Base-by-base conservation (phyloP, 2,113 vertebrate species). In the Progne subis region DNA sequence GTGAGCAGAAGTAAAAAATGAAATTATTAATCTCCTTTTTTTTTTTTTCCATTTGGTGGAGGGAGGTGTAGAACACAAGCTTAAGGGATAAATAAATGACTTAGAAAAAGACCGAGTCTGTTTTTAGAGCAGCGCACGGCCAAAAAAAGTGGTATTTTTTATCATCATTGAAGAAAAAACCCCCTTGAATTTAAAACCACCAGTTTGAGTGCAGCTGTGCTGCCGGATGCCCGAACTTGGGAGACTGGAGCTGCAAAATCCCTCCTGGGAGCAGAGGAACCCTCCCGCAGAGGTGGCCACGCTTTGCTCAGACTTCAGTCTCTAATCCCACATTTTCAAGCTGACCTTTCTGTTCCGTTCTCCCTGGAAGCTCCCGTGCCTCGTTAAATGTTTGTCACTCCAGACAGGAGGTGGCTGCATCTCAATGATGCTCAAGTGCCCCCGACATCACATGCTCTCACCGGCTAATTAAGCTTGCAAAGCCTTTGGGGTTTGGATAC, bases 401-500 rank as follows among this genome's bases (percentile, higher is more conserved):
- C 13, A 5, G 20, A 13, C 32, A 8, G 70, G 94, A 90, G 87
- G 82, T 83, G 93, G 57, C 93, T 90, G 93, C 94, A 93, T 95
- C 92, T 92, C 71, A 82, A 41, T 60, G 96, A 67, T 85, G 79
- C 92, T 74, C 50, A 60, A 87, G 82, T 91, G 87, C 75, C 92
- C 92, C 64, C 82, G 37, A 5, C 60, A 44, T 63, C 86, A 86
- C 82, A 90, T 77, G 59, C 67, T 87, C 39, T 87, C 39, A 0
- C 47, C 64, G 87, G 18, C 92, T 96, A 90, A 70, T 94, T 95
- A 86, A 78, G 47, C 79, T 56, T 57, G 52, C 85, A 95, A 83
- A 95, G 39, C 90, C 59, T 80, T 88, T 31, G 87, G 87, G 94
- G 64, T 88, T 96, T 74, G 79, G 81, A 28, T 83, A 80, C 60